Percentiles rank a stretch among this genome's conserved stretches.
These are phyloP conservation scores for Paedocypris sp. DNA, from an alignment of 2,113 vertebrate species.

Conservation along the genomic window DNA sequence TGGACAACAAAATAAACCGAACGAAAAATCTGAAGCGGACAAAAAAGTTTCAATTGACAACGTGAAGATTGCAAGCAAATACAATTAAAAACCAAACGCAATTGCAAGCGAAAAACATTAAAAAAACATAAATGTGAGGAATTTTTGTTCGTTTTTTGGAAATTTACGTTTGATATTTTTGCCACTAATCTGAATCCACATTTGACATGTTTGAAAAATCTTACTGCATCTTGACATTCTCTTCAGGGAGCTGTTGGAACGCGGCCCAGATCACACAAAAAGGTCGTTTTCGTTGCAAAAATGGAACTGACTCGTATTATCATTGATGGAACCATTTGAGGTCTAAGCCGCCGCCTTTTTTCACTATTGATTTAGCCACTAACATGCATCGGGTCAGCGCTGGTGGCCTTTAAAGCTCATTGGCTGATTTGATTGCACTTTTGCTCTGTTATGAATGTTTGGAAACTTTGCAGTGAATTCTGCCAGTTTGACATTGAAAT, in stretches of 20 bases:
- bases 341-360: not conserved
- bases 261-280: conserved; percentile 27
- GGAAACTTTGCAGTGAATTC: not conserved
- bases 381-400: not conserved
- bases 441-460: not conserved
- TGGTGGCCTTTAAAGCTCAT: conserved; percentile 14
- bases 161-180: too few relatives aligned
- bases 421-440: not conserved
- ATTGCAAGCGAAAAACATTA: too few relatives aligned
- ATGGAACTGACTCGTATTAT: not conserved
- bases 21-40: too few relatives aligned
- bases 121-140: too few relatives aligned
- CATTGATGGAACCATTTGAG: not conserved
- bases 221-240: conserved; percentile 10
- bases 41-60: too few relatives aligned
- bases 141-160: too few relatives aligned
- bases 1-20: too few relatives aligned
- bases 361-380: conserved; percentile 29
- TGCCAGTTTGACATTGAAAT: too few relatives aligned
- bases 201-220: conserved; percentile 10
- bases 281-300: conserved; percentile 19
- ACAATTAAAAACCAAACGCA: too few relatives aligned
- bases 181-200: too few relatives aligned
- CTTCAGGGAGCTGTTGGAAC: not conserved
- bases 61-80: too few relatives aligned